Percentiles rank a stretch among this genome's conserved stretches.
These are phyloP conservation scores for Ptychadena robeensis DNA, from an alignment of 2,797 vertebrate species.

Conservation along the genomic window DNA sequence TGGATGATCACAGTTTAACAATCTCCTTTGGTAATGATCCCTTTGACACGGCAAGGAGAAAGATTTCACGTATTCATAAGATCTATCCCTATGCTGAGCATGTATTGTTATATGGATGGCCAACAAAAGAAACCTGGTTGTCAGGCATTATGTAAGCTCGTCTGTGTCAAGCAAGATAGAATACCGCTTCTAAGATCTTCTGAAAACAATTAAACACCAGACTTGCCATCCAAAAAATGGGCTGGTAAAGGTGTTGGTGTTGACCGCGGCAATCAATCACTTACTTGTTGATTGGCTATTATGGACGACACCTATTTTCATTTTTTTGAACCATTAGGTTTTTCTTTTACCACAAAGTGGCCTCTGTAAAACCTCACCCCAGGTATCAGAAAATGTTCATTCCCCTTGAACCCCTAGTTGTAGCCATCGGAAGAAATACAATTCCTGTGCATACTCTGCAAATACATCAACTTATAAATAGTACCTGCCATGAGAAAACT, in stretches of 20 bases:
- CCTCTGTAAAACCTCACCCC: not conserved
- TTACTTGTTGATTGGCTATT: not conserved
- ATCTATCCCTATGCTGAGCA: not conserved
- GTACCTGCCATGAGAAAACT: conserved; percentile 30
- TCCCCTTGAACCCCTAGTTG: not conserved
- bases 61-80: not conserved
- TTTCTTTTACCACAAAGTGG: not conserved
- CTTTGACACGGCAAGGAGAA: not conserved
- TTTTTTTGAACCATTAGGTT: not conserved
- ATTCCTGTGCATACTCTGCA: not conserved
- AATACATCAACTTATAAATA: conserved; percentile 15
- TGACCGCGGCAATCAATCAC: not conserved
- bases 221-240: not conserved
- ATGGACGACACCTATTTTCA: not conserved
- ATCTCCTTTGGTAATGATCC: too few relatives aligned
- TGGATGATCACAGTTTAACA: not conserved
- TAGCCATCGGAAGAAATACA: not conserved
- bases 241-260: not conserved
- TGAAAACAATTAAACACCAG: not conserved
- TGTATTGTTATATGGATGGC: not conserved
- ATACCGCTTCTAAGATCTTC: not conserved
- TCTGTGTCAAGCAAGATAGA: too few relatives aligned
- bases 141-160: not conserved
- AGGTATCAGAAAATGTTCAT: not conserved
- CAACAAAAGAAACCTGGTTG: not conserved